Evolutionary conservation across 2,113 vertebrate genomes (phyloP), one percentile per base, ranked within the genome.

Genomic region (Syrrhaptes paradoxus): DNA sequence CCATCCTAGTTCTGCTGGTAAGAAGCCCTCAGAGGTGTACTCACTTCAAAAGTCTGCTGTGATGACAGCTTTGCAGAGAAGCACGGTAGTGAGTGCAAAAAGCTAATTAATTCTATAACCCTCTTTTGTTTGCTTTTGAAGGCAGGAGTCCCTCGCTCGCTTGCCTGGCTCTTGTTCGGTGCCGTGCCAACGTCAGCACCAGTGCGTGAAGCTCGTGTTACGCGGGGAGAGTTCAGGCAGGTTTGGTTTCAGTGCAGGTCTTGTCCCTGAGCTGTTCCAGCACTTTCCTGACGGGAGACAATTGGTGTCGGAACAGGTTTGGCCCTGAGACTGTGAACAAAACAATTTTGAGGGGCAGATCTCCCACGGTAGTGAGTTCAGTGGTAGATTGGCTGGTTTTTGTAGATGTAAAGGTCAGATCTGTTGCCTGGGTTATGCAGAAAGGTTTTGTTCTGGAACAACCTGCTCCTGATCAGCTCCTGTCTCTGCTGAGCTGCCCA

Each of bases 401-500:
- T 43, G 10, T 55, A 63, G 72, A 90, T 71, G 59, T 67, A 90
- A 94, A 94, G 91, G 92, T 95, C 92, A 90, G 78, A 17, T 87
- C 26, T 59, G 61, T 94, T 96, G 85, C 82, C 85, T 77, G 79
- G 43, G 82, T 93, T 93, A 31, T 85, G 48, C 6, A 22, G 90
- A 62, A 85, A 59, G 88, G 78, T 88, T 94, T 91, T 95, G 90
- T 88, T 91, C 82, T 90, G 90, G 89, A 96, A 83, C 85, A 96
- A 17, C 43, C 54, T 93, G 94, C 78, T 89, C 78, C 81, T 46
- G 59, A 62, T 76, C 59, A 59, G 31, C 90, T 91, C 43, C 49
- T 0, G 3, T 85, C 62, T 71, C 70, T 75, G 58, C 77, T 24
- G 52, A 89, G 73, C 84, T 82, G 71, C 46, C 74, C 34, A 46